A percentile compares a stretch with the other conserved stretches of the same genome.
Evolutionary conservation across 1,140 invertebrate genomes (phyloP).

Genomic region (Scaptomyza montana): DNA sequence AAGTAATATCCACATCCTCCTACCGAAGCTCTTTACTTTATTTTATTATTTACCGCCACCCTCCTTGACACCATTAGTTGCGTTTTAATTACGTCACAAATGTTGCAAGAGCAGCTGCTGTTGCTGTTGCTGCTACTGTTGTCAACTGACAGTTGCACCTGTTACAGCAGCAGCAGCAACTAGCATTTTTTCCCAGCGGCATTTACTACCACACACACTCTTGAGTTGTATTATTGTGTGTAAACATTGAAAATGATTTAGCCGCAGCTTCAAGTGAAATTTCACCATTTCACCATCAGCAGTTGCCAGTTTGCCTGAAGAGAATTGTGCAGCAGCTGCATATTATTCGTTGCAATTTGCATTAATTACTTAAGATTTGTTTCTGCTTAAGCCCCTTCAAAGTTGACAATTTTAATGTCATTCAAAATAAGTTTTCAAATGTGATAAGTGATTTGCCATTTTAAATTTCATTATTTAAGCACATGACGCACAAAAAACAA

Average conservation of each 20-base stretch:
- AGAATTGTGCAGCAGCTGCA: not conserved
- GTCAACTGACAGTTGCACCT: slow-evolving; percentile 44
- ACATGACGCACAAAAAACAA: too few species aligned
- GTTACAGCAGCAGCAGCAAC: slow-evolving; percentile 46
- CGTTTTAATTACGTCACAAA: slow-evolving; percentile 62
- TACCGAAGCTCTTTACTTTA: not conserved
- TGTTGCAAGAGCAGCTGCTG: slow-evolving; percentile 35
- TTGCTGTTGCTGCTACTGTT: slow-evolving; percentile 14
- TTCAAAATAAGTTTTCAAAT: too few species aligned
- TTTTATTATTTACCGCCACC: not conserved
- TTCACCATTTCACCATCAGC: not conserved
- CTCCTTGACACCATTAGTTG: not conserved
- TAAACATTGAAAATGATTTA: slow-evolving; percentile 71
- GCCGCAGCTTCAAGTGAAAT: slow-evolving; percentile 16
- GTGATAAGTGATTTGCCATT: too few species aligned
- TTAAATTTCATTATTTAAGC: too few species aligned
- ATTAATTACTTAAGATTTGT: not conserved
- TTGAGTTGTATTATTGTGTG: slow-evolving; percentile 8
- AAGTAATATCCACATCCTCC: not conserved
- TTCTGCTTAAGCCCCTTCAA: not conserved
- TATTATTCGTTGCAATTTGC: not conserved
- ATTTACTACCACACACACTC: slow-evolving; percentile 4
- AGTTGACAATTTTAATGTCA: too few species aligned
- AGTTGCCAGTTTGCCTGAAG: not conserved
- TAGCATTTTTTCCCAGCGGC: slow-evolving; percentile 59